A percentile compares a stretch with the other conserved stretches of the same genome.
Conservation (phyloP, 2,113 vertebrate genomes). For the Pelecanus crispus region DNA sequence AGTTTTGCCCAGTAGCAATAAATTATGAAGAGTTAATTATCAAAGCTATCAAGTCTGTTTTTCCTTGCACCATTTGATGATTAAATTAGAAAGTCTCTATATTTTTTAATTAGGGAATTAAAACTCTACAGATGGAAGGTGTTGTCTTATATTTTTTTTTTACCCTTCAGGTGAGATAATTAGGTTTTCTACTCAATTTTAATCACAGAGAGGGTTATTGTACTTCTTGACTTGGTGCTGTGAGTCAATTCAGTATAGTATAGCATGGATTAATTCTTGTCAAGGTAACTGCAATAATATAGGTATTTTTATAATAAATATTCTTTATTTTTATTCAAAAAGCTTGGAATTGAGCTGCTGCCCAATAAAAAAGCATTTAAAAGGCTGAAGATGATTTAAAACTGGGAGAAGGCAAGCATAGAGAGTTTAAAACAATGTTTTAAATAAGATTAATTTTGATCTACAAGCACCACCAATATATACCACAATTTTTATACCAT, state of each 20-base stretch:
- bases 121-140: background rate
- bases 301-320: background rate
- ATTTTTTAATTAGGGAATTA: slow-evolving; percentile 3
- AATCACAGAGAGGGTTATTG: background rate
- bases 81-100: background rate
- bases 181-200: background rate
- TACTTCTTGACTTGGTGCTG: background rate
- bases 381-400: background rate
- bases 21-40: background rate
- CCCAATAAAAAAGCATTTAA: background rate
- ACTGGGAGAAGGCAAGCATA: background rate
- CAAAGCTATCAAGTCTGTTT: background rate
- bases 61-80: background rate
- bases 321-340: background rate
- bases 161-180: background rate
- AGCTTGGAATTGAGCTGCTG: background rate
- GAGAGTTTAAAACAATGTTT: background rate
- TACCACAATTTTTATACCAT: background rate
- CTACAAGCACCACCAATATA: background rate
- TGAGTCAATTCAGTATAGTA: background rate
- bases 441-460: background rate
- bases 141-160: background rate
- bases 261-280: background rate
- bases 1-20: background rate
- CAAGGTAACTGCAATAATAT: background rate